Evolutionary conservation across 1,140 invertebrate species (phyloP), one percentile per base, ranked within the genome.

Genomic region (Drosophila lini): DNA sequence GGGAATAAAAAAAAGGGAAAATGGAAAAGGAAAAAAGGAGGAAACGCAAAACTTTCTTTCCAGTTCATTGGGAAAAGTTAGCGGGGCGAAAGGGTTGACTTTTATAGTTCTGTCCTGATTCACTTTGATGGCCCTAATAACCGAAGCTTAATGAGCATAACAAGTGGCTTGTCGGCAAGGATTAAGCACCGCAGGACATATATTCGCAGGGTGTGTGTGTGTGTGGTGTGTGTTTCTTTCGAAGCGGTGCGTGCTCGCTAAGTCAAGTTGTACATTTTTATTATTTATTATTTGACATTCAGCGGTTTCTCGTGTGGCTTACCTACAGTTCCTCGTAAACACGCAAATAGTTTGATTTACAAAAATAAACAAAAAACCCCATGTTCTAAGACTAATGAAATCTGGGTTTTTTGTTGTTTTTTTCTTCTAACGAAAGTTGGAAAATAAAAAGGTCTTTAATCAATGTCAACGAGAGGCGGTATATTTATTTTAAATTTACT

Each of bases 41-140:
- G 41, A 57, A 62, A 68, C 52, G 55, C 48, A 52, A 80, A 86
- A 88, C 56, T 79, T 86, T 78, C 56, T 78, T 80, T 85, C 47
- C 79, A 71, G 71, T 65, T 79, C 65, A 79, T 71, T 77, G 67
- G 50, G 42, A 42, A 53, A 57, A 45, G 25, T 76, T 69, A 32
- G 40, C 25, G 45, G 45, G 56, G 16, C 2, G 40, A n/a, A 50
- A 73, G 79, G 79, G 78, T 81, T 81, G 70, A 78, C 74, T 85
- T 91, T 91, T 88, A 91, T 91, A 91, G 88, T 91, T 91, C 38
- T 81, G 78, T 74, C 69, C 80, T 84, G 88, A 90, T 91, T 91
- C 79, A 74, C 67, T 84, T 88, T 91, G 83, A 91, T 91, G 78
- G 88, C 82, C 83, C 82, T 85, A 88, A 91, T 91, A 91, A 91